Conservation (phyloP, 2,113 vertebrate genomes). For the Pongo pygmaeus region DNA sequence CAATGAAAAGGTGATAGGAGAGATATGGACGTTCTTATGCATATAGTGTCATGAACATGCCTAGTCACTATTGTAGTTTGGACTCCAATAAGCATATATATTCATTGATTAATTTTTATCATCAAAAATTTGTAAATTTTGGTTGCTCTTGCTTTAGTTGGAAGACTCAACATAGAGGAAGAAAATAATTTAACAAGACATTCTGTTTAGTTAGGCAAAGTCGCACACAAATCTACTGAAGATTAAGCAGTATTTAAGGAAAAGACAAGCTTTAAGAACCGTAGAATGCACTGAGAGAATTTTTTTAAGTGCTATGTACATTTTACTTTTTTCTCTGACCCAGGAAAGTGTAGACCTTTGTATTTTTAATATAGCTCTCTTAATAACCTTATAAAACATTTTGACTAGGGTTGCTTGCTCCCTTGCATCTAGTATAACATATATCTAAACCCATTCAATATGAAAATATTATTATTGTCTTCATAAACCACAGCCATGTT, state of each 20-base stretch:
- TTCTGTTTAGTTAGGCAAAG: slow-evolving; percentile 44
- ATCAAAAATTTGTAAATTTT: not conserved
- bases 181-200: slow-evolving; percentile 37
- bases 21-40: not conserved
- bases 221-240: slow-evolving; percentile 19
- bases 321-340: slow-evolving; percentile 75
- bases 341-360: slow-evolving; percentile 57
- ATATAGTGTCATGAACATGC: not conserved
- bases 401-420: slow-evolving; percentile 76
- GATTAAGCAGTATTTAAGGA: not conserved
- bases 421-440: slow-evolving; percentile 77
- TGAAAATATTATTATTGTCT: slow-evolving; percentile 88
- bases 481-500: slow-evolving; percentile 82
- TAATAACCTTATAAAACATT: slow-evolving; percentile 83
- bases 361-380: slow-evolving; percentile 63
- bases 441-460: slow-evolving; percentile 79
- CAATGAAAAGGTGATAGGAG: not conserved
- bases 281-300: slow-evolving; percentile 61
- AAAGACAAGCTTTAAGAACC: slow-evolving; percentile 6
- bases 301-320: slow-evolving; percentile 67
- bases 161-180: slow-evolving; percentile 17
- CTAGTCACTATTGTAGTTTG: not conserved
- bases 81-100: not conserved
- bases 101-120: not conserved
- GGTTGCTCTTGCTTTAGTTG: not conserved